Conservation (phyloP, 1,140 invertebrate genomes). For the Mactra quadrangularis region DNA sequence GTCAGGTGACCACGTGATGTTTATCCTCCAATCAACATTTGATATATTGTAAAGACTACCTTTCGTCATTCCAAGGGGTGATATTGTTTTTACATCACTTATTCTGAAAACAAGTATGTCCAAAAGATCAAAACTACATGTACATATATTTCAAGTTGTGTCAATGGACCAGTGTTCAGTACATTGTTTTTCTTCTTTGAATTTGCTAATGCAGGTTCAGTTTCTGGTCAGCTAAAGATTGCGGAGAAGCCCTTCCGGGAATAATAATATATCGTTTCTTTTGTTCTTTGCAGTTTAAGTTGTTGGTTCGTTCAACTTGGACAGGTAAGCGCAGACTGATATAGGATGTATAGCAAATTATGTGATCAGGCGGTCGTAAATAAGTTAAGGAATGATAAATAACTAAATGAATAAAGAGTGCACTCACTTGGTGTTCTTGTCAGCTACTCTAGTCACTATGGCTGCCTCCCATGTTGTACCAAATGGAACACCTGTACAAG, state of each 20-base stretch:
- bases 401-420: background rate
- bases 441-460: background rate
- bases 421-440: background rate
- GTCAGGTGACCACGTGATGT: background rate
- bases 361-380: background rate
- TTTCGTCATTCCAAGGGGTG: slow-evolving; percentile 20
- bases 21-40: slow-evolving; percentile 7
- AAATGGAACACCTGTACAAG: background rate
- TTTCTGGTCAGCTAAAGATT: no score
- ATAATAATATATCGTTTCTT: no score
- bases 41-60: background rate
- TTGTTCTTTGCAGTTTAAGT: no score
- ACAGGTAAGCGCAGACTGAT: background rate
- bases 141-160: no score
- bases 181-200: no score
- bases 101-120: background rate
- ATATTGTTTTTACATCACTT: slow-evolving; percentile 17
- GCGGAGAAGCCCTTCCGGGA: no score
- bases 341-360: background rate
- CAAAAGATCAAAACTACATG: background rate
- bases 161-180: no score
- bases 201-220: no score
- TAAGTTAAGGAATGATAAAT: background rate
- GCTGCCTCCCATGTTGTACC: background rate
- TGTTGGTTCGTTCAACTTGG: no score